Evolutionary conservation across 2,797 vertebrate genomes (phyloP).

Genomic region (Neopelma chrysocephalum): DNA sequence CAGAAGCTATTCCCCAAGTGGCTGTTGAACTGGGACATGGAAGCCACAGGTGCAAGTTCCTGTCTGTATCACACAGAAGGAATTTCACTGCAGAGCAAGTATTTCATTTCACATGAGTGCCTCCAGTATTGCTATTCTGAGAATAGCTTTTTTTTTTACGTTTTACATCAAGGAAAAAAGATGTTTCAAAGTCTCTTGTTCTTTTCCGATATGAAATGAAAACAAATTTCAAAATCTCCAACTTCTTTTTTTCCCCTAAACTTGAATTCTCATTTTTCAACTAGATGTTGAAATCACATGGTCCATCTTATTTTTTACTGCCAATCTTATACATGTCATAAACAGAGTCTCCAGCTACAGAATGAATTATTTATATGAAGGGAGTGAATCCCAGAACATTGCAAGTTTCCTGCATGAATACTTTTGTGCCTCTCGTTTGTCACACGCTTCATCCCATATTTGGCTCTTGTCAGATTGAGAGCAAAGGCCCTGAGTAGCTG

Average conservation of each 20-base stretch:
- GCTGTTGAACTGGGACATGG: neutral
- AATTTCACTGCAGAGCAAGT: neutral
- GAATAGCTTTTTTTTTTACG: neutral
- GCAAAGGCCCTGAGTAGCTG: neutral
- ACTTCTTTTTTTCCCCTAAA: neutral
- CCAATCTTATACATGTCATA: conserved; percentile 49
- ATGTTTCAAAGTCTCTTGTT: neutral
- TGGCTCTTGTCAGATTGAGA: conserved; percentile 50
- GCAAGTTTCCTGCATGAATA: conserved; percentile 66
- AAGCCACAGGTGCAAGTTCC: conserved; percentile 54
- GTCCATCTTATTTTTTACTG: conserved; percentile 36
- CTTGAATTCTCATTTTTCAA: conserved; percentile 13
- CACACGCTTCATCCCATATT: conserved; percentile 60
- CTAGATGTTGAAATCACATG: neutral
- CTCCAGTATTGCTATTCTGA: conserved; percentile 17
- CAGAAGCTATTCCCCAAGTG: conserved; percentile 10
- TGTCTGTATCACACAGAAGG: conserved; percentile 28
- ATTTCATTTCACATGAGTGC: conserved; percentile 49
- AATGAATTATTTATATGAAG: conserved; percentile 66
- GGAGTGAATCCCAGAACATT: conserved; percentile 51
- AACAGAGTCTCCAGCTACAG: conserved; percentile 46
- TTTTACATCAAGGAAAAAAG: neutral
- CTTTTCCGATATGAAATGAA: neutral
- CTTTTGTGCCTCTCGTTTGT: conserved; percentile 58
- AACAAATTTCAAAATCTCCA: neutral